These are phyloP conservation scores for Drosophila melanosoma DNA, from an alignment of 2,888 invertebrate genomes.

Conservation along the genomic window DNA sequence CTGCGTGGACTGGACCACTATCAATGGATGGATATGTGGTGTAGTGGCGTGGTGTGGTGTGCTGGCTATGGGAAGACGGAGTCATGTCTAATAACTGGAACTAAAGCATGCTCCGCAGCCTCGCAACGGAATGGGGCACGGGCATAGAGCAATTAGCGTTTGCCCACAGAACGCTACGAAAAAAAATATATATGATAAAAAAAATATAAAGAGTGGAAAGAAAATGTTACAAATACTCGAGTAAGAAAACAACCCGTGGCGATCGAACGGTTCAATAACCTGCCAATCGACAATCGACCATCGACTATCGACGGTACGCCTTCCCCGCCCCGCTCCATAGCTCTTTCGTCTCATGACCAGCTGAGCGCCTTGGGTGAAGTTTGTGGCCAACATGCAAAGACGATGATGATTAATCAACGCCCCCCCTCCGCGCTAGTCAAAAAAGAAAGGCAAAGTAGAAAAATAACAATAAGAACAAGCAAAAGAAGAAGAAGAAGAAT, in stretches of 20 bases:
- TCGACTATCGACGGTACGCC: constrained; percentile 24
- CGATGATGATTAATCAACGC: constrained; percentile 75
- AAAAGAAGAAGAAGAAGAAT: constrained; percentile 5
- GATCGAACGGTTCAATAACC: constrained; percentile 68
- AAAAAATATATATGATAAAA: constrained; percentile 26
- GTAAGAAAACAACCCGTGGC: constrained; percentile 26
- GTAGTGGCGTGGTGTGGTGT: constrained; percentile 1
- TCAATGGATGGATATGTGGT: constrained; percentile 43
- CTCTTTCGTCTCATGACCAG: background rate
- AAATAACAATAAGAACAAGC: constrained; percentile 2
- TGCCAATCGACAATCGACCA: constrained; percentile 53
- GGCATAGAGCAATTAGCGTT: constrained; percentile 67
- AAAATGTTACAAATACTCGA: constrained; percentile 65
- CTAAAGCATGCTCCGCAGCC: constrained; percentile 67
- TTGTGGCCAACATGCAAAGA: constrained; percentile 44
- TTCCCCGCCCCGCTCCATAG: background rate
- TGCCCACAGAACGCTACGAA: constrained; percentile 44
- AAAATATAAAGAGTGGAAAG: constrained; percentile 17
- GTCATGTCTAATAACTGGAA: constrained; percentile 77
- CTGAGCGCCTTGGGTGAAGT: constrained; percentile 22
- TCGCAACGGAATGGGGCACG: constrained; percentile 35
- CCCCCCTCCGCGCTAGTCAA: constrained; percentile 30
- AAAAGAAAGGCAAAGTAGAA: constrained; percentile 8
- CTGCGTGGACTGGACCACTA: constrained; percentile 54
- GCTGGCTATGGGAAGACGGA: constrained; percentile 32